These are phyloP conservation scores for Salvelinus sp. DNA, from an alignment of 2,113 vertebrate species.

Conservation along the genomic window DNA sequence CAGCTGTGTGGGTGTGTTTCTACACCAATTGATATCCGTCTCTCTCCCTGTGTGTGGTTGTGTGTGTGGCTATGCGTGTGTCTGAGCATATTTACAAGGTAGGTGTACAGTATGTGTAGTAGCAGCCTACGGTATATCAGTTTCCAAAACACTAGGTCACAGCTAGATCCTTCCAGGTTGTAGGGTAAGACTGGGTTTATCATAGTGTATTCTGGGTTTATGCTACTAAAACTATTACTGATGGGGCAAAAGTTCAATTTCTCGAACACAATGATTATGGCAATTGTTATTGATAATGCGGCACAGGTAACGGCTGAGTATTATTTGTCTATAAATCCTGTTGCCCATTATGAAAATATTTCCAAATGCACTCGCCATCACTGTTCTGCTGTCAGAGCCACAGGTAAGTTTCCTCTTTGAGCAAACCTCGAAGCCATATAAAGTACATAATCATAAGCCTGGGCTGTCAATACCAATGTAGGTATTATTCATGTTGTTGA, in stretches of 20 bases:
- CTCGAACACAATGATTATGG: slow-evolving; percentile 6
- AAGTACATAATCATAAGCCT: slow-evolving; percentile 23
- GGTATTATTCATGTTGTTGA: slow-evolving; percentile 36
- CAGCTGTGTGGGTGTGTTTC: slow-evolving; percentile 55
- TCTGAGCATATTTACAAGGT: slow-evolving; percentile 47
- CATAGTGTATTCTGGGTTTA: background rate
- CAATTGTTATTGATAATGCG: slow-evolving; percentile 18
- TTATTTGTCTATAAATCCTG: slow-evolving; percentile 15
- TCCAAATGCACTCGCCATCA: slow-evolving; percentile 9
- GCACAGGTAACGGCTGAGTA: slow-evolving; percentile 4
- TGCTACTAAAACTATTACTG: background rate
- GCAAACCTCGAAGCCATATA: slow-evolving; percentile 4
- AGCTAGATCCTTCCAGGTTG: slow-evolving; percentile 27
- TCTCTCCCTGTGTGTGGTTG: slow-evolving; percentile 38
- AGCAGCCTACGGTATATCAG: slow-evolving; percentile 39
- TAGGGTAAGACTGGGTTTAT: slow-evolving; percentile 10
- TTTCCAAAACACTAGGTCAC: background rate
- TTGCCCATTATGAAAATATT: background rate
- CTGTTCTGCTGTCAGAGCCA: background rate
- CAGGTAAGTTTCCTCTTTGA: slow-evolving; percentile 18
- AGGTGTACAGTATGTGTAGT: slow-evolving; percentile 40
- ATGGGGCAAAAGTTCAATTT: slow-evolving; percentile 7
- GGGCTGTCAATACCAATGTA: slow-evolving; percentile 41
- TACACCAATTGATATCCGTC: slow-evolving; percentile 50
- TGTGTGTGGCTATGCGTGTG: slow-evolving; percentile 47